Evolutionary conservation across 1,140 invertebrate genomes (phyloP), one percentile per base, ranked within the genome.

Genomic region (Caenorhabditis inopinata): DNA sequence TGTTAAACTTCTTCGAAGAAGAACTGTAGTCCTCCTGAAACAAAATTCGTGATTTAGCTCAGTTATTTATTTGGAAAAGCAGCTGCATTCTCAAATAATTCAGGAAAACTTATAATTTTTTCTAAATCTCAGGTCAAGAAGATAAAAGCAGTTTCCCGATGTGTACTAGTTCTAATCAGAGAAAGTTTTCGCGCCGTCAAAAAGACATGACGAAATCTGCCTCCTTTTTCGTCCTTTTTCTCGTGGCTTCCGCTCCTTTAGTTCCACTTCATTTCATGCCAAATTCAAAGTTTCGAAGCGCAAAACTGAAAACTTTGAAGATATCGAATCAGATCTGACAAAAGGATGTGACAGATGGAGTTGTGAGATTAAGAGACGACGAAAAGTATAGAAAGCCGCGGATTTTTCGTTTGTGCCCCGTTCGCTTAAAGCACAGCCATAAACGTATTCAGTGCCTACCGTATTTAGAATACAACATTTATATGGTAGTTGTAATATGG

Each of bases 221-320:
- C 58, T 38, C 32, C 11, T 62, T 62, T 62, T 35, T 62, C 53
- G 53, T 62, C 53, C 53, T 68, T 68, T 68, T 68, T 68, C 32
- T 32, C 29, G 58, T 32, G 14, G 58, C 58, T 68, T 68, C 58
- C 58, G 58, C 58, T 68, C 32, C 58, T 32, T 68, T 68, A 68
- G 58, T 68, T 68, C 58, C 58, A 68, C 58, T 68, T 68, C 58
- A 68, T 68, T 68, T 68, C 58, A 38, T n/a, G 58, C 58, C 58
- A 68, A 68, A 68, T 38, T 68, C 32, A 68, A 68, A 38, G 35
- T 7, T 7, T 21, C n/a, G n/a, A 42, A 32, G 21, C 38, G 35
- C 58, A 32, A 68, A 42, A 21, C 32, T 38, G 9, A 5, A 9
- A 42, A 42, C 38, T 2, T 35, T 14, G 12, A n/a, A 58, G 51